A percentile compares a stretch with the other conserved stretches of the same genome.
Evolutionary conservation across 2,888 invertebrate genomes (phyloP).

Genomic region (Himalopsyche tibetana): DNA sequence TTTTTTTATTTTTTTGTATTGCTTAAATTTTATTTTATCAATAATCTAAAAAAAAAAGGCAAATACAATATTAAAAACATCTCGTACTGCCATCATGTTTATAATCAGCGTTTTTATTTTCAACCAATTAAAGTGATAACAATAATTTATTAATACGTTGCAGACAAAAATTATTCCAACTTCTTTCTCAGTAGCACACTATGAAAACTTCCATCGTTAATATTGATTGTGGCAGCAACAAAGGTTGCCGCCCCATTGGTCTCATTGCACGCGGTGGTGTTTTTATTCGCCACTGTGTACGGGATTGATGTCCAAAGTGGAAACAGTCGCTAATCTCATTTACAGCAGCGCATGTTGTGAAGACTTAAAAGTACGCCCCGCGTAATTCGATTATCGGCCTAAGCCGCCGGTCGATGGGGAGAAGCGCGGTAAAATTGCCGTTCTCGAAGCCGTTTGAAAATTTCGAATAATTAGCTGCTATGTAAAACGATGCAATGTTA

Average conservation of each 20-base stretch:
- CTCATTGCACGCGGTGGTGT: neutral
- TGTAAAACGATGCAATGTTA: neutral
- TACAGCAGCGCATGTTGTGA: neutral
- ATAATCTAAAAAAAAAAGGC: no score
- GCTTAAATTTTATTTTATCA: no score
- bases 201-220: neutral
- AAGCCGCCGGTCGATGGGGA: neutral
- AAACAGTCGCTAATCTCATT: constrained; percentile 26
- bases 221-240: neutral
- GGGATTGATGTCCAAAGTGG: constrained; percentile 15
- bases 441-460: neutral
- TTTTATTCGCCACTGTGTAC: neutral
- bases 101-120: no score
- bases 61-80: no score
- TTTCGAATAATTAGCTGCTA: neutral
- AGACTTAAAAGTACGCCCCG: neutral
- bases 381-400: constrained; percentile 15
- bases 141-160: no score
- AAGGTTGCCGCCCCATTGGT: neutral
- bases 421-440: constrained; percentile 8
- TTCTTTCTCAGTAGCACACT: no score
- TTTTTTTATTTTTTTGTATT: no score
- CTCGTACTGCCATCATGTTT: no score
- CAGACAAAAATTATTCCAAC: no score
- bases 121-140: no score